These are phyloP conservation scores for Exaiptasia diaphana DNA, from an alignment of 64 coral and sea anemone species.

Conservation along the genomic window DNA sequence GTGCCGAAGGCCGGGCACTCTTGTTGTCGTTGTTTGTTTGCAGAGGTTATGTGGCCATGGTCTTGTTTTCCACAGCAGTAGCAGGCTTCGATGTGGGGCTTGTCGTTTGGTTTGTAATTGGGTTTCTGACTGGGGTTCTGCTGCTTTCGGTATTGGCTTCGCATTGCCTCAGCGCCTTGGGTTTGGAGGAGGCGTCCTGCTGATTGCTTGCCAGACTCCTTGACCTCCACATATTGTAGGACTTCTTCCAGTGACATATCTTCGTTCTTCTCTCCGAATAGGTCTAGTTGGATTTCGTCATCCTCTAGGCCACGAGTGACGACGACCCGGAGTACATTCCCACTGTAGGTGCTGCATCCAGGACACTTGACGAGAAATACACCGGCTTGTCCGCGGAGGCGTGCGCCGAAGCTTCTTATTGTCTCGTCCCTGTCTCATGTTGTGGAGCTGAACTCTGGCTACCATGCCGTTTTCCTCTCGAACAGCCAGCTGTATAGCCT, in stretches of 20 bases:
- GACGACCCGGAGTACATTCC: background rate
- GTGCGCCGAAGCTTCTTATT: background rate
- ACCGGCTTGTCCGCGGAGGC: slow-evolving; percentile 3
- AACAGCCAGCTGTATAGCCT: slow-evolving; percentile 26
- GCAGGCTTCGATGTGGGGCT: slow-evolving; percentile 27
- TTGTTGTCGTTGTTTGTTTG: background rate
- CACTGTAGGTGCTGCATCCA: background rate
- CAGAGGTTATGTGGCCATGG: slow-evolving; percentile 24
- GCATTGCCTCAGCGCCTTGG: slow-evolving; percentile 2
- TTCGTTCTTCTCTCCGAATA: slow-evolving; percentile 43
- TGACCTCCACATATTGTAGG: slow-evolving; percentile 36
- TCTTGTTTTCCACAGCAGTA: slow-evolving; percentile 22
- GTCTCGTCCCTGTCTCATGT: slow-evolving; percentile 43
- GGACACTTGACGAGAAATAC: slow-evolving; percentile 8
- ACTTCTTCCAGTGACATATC: slow-evolving; percentile 58
- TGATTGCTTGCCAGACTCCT: slow-evolving; percentile 45
- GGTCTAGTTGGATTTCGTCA: slow-evolving; percentile 48
- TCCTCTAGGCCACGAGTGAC: slow-evolving; percentile 22
- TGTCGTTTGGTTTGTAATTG: background rate
- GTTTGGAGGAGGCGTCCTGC: slow-evolving; percentile 9
- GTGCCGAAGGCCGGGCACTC: slow-evolving; percentile 26
- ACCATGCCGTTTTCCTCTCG: slow-evolving; percentile 34
- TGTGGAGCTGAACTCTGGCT: background rate
- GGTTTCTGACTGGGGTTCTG: background rate
- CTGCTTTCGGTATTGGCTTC: slow-evolving; percentile 4